Evolutionary conservation across 2,113 vertebrate genomes (phyloP).

Genomic region (Suncus etruscus): DNA sequence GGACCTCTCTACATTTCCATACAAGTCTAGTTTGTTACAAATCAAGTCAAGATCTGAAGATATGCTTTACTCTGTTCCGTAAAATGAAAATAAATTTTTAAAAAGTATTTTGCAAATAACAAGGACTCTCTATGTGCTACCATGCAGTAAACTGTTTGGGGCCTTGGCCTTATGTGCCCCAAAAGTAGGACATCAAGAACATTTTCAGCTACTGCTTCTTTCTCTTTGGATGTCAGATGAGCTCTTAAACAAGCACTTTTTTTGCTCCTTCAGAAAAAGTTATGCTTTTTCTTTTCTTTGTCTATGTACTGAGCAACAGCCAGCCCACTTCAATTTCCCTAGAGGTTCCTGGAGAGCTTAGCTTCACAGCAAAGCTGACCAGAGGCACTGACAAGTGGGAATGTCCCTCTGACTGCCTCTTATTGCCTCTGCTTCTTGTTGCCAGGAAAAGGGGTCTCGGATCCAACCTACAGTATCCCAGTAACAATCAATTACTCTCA

Average conservation of each 20-base stretch:
- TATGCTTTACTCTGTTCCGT: not conserved
- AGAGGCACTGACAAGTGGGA: fast-evolving
- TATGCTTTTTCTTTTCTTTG: not conserved
- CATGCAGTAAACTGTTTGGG: not conserved
- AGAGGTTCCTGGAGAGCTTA: not conserved
- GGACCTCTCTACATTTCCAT: not conserved
- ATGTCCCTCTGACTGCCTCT: not conserved
- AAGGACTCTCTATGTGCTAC: fast-evolving
- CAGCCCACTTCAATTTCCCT: constrained; percentile 25
- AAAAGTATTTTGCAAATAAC: not conserved
- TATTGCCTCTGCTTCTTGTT: not conserved
- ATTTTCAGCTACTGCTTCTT: not conserved
- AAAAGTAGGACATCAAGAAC: not conserved
- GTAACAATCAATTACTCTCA: not conserved
- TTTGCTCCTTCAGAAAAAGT: constrained; percentile 1
- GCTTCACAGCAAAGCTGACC: not conserved
- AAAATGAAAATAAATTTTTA: not conserved
- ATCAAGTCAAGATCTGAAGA: not conserved
- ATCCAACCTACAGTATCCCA: not conserved
- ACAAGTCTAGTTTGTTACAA: not conserved
- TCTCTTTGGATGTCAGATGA: not conserved
- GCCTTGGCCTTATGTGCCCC: fast-evolving
- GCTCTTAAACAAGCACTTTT: constrained; percentile 3
- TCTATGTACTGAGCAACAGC: not conserved
- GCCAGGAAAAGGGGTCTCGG: not conserved